Base-by-base conservation (phyloP, 1,140 invertebrate species). In the Drosophila lacteicornis region DNA sequence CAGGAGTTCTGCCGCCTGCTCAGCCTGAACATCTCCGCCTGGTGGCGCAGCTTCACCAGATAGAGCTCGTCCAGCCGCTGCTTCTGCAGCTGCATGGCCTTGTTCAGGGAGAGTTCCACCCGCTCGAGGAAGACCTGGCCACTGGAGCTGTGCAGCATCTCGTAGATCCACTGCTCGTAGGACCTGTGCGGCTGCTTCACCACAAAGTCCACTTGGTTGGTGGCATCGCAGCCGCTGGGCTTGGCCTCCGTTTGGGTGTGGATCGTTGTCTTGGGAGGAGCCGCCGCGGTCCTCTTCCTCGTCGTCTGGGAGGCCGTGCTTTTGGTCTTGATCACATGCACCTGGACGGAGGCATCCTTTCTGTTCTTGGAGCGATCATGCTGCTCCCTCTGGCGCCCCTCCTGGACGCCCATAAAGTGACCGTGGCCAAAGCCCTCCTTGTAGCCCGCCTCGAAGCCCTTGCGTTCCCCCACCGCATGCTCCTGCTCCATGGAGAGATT, bases 101-200 rank as follows among this genome's bases (percentile, higher is more conserved):
- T 92, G 25, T 71, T 73, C 17, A 92, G 51, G 11, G 91, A 92
- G 8, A 76, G 45, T 50, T 92, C 91, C 42, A 92, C 91, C 19
- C 82, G 77, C 12, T 92, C 78, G 12, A 92, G 63, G 33, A 92
- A 92, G 11, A 85, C 46, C 27, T 85, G 63, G 0, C 92, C 92
- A 60, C 80, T 92, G 9, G 33, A 13, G 7, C 73, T 91, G 59
- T 82, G 75, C 4, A 87, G 71, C 92, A 92, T 91, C 56, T 92
- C 92, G 11, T 79, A 40, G 19, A 92, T 79, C 92, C 92, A 92
- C 15, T 91, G 58, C 0, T 78, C 69, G 49, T 92, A 92, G 43
- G 66, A 43, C 27, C 69, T 82, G 4, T 17, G 15, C 3, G 62
- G 15, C 3, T 8, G 0, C 1, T 43, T 11, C 12, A 3, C 2